Evolutionary conservation across 1,140 invertebrate species (phyloP).

Genomic region (Ectropis grisescens): DNA sequence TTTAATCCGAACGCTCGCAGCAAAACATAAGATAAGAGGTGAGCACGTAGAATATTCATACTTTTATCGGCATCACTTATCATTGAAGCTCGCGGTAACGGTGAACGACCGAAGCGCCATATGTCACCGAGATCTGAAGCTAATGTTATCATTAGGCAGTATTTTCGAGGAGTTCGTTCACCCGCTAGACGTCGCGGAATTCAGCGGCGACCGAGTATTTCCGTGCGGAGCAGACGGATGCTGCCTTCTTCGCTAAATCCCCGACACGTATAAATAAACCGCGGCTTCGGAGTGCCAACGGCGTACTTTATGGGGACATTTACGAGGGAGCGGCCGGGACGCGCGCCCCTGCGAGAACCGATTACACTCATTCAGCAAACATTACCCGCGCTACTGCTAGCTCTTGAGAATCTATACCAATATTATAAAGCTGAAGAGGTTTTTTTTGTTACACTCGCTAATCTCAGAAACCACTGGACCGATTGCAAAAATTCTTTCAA

Average conservation of each 20-base stretch:
- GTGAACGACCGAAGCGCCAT: too few species aligned
- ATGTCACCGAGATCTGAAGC: not conserved
- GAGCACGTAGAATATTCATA: too few species aligned
- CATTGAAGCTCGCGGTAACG: too few species aligned
- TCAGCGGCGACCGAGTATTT: constrained; percentile 51
- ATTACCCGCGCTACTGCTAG: too few species aligned
- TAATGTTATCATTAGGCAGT: constrained; percentile 8
- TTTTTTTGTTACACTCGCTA: too few species aligned
- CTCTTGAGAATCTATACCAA: too few species aligned
- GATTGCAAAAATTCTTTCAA: too few species aligned
- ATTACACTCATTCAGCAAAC: constrained; percentile 36
- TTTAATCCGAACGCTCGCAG: too few species aligned
- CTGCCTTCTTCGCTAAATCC: constrained; percentile 48
- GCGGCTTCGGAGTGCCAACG: constrained; percentile 30
- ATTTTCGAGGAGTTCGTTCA: constrained; percentile 34
- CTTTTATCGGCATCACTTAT: too few species aligned
- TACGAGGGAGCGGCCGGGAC: constrained; percentile 40
- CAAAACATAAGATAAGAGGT: too few species aligned
- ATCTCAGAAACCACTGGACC: too few species aligned
- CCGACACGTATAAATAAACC: constrained; percentile 53
- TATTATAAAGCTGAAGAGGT: too few species aligned
- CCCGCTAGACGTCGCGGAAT: constrained; percentile 60
- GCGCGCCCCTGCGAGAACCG: constrained; percentile 19
- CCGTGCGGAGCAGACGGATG: constrained; percentile 46
- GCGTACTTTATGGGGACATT: constrained; percentile 43